These are phyloP conservation scores for Patiria miniata DNA, from an alignment of 35 echinoderm and acorn worm genomes.

Conservation along the genomic window DNA sequence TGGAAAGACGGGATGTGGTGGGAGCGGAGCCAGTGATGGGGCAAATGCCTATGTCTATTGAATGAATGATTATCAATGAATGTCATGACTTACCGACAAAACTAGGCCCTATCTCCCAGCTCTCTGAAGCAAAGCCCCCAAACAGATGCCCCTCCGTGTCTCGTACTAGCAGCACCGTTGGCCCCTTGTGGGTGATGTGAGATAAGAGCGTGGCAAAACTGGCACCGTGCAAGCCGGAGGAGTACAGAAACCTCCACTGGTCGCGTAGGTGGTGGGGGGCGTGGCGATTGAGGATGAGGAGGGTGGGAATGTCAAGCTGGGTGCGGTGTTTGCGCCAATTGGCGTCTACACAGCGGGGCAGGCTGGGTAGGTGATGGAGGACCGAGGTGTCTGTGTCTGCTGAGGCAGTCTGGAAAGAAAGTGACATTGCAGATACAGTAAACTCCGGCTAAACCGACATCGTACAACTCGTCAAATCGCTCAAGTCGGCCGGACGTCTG, in stretches of 20 bases:
- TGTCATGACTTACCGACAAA: conserved; percentile 66
- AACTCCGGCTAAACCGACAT: too few relatives aligned
- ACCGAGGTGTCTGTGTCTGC: conserved; percentile 34
- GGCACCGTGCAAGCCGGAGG: conserved; percentile 52
- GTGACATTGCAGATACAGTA: not conserved
- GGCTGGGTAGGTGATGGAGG: conserved; percentile 38
- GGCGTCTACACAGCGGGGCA: conserved; percentile 68
- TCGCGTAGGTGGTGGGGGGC: conserved; percentile 64
- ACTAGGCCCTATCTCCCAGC: conserved; percentile 66
- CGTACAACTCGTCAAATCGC: too few relatives aligned
- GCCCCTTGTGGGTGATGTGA: conserved; percentile 71
- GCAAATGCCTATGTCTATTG: too few relatives aligned
- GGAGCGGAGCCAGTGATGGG: too few relatives aligned
- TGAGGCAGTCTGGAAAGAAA: not conserved
- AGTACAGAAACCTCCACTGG: conserved; percentile 78
- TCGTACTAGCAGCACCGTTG: conserved; percentile 67
- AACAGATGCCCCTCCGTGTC: conserved; percentile 84
- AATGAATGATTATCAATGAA: too few relatives aligned
- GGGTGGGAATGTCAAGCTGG: conserved; percentile 76
- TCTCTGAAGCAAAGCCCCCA: conserved; percentile 90
- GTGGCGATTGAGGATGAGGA: conserved; percentile 81
- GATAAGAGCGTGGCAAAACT: conserved; percentile 87
- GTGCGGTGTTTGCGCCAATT: conserved; percentile 53
- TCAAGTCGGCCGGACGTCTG: too few relatives aligned
- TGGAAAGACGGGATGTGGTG: too few relatives aligned